phyloP scores from a whole-genome alignment of 2,888 invertebrate species.

The Hypsopygia costalis region DNA sequence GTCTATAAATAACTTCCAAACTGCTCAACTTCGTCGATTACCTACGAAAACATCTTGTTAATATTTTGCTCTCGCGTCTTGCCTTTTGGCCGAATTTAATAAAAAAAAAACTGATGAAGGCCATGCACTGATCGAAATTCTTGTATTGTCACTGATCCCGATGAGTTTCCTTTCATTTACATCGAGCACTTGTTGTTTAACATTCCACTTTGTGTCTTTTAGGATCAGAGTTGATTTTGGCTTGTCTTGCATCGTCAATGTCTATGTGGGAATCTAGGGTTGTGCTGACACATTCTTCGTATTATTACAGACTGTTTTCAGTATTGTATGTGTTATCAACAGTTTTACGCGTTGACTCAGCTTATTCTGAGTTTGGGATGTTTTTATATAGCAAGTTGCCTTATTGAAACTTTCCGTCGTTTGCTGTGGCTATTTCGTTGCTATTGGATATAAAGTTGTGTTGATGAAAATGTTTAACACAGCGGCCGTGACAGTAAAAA shows the following conservation, averaged over 20 bases:
- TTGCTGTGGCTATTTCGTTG: constrained; percentile 24
- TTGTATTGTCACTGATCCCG: constrained; percentile 9
- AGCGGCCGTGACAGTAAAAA: background rate
- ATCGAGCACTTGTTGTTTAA: background rate
- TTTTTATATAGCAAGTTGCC: constrained; percentile 33
- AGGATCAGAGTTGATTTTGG: background rate
- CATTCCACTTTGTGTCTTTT: background rate
- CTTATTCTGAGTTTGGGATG: constrained; percentile 26
- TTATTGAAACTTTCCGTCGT: constrained; percentile 35
- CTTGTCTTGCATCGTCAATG: background rate
- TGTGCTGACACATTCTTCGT: constrained; percentile 46
- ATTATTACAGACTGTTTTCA: constrained; percentile 38
- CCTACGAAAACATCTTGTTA: constrained; percentile 10
- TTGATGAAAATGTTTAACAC: constrained; percentile 6
- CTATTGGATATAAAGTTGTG: constrained; percentile 6
- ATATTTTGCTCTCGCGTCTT: constrained; percentile 7
- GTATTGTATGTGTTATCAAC: constrained; percentile 41
- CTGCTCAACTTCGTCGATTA: constrained; percentile 6
- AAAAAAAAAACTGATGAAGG: constrained; percentile 1
- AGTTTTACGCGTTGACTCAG: constrained; percentile 29
- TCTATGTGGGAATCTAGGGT: constrained; percentile 16
- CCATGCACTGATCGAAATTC: constrained; percentile 6
- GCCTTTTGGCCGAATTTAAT: constrained; percentile 8
- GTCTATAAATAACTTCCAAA: constrained; percentile 3
- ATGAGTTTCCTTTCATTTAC: constrained; percentile 2